Percentiles rank a stretch among this genome's conserved stretches.
Conservation (phyloP, 1,140 invertebrate genomes). For the Drosophila ironensis region DNA sequence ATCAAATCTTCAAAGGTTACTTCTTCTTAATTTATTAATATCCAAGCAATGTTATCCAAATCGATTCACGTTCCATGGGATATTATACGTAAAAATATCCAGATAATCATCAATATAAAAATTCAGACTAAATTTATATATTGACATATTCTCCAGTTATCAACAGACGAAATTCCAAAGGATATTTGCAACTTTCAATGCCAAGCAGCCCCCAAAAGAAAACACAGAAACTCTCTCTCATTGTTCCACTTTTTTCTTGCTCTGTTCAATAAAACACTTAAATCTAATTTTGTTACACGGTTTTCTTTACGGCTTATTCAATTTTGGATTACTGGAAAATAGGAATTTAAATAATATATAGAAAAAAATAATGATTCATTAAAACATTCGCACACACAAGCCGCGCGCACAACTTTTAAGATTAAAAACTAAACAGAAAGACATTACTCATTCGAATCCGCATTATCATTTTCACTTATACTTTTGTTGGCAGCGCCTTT, state of each 20-base stretch:
- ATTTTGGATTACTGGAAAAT: slow-evolving; percentile 6
- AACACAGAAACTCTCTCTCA: slow-evolving; percentile 13
- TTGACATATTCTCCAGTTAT: too few relatives aligned
- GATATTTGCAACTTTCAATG: neutral
- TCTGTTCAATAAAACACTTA: slow-evolving; percentile 72
- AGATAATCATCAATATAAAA: too few relatives aligned
- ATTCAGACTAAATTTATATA: too few relatives aligned
- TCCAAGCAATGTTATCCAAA: too few relatives aligned
- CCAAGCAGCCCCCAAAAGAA: slow-evolving; percentile 5
- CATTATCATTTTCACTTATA: neutral
- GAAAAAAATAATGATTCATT: slow-evolving; percentile 17
- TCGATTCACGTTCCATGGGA: too few relatives aligned
- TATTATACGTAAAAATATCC: too few relatives aligned
- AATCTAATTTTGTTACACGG: slow-evolving; percentile 64
- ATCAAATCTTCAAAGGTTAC: too few relatives aligned
- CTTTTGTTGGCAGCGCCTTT: neutral
- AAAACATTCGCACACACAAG: slow-evolving; percentile 32
- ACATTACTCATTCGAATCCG: slow-evolving; percentile 4
- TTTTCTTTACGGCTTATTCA: slow-evolving; percentile 12
- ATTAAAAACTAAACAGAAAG: slow-evolving; percentile 9
- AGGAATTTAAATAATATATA: slow-evolving; percentile 12
- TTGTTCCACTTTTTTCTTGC: slow-evolving; percentile 49
- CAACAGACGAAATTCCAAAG: too few relatives aligned
- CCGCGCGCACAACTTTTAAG: slow-evolving; percentile 4
- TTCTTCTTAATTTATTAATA: too few relatives aligned